These are phyloP conservation scores for Micropoecilia bifurca DNA, from an alignment of 2,797 vertebrate species.

Conservation along the genomic window DNA sequence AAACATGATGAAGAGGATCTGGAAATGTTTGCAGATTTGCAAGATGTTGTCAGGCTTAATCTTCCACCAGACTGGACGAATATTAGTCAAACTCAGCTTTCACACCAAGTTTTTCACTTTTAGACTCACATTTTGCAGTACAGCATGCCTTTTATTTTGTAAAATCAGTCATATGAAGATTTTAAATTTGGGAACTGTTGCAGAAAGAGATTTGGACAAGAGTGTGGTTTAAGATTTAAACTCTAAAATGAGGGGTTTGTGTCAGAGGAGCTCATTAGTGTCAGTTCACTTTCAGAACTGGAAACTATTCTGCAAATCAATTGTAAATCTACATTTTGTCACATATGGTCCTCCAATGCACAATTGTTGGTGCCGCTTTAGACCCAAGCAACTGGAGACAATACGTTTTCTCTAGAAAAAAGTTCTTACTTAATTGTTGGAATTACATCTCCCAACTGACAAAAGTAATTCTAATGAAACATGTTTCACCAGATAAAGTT, in stretches of 20 bases:
- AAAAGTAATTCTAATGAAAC: background rate
- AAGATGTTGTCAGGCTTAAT: conserved; percentile 51
- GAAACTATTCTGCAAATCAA: conserved; percentile 67
- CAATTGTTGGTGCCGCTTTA: conserved; percentile 44
- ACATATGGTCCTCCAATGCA: background rate
- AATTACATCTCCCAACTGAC: background rate
- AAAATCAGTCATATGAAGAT: conserved; percentile 2
- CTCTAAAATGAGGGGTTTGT: conserved; percentile 58
- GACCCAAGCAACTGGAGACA: background rate
- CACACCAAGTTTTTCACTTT: conserved; percentile 63
- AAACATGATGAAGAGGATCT: conserved; percentile 49
- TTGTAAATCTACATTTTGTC: conserved; percentile 51
- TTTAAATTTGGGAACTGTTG: conserved; percentile 30
- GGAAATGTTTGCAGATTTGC: conserved; percentile 54
- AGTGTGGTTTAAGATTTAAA: conserved; percentile 25
- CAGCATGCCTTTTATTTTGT: background rate
- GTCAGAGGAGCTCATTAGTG: conserved; percentile 68
- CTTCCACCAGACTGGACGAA: conserved; percentile 48
- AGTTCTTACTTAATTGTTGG: background rate
- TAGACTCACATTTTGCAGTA: conserved; percentile 32
- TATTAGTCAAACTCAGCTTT: conserved; percentile 45
- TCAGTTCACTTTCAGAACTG: conserved; percentile 62
- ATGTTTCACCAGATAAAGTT: too few species aligned
- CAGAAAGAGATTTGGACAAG: conserved; percentile 6
- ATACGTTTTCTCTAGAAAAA: conserved; percentile 40